Base-by-base conservation (phyloP, 2,888 invertebrate species). In the Eugnorisma glareosa region DNA sequence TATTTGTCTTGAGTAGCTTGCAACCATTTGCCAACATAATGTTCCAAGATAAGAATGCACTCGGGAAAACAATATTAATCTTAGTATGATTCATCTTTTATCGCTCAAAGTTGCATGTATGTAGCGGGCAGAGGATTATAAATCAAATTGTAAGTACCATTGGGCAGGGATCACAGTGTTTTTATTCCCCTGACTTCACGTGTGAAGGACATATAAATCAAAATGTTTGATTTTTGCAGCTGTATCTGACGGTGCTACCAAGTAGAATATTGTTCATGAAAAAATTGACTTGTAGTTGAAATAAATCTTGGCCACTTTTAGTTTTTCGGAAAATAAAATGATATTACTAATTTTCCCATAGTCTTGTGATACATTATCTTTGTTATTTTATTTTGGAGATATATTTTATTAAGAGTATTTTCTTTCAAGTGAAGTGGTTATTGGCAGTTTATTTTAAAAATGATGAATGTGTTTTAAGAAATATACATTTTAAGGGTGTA, bases 81-180 rank as follows among this genome's bases (percentile, higher is more conserved):
- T 93, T 84, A 73, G 84, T 88, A 89, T 92, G 93, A 94, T 94
- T 94, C 94, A 95, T 94, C 93, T 94, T 94, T 95, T 95, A 95
- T 94, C 94, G 94, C 91, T 94, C 91, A 93, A 92, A 94, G 92
- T 92, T 92, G 89, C 91, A 90, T 93, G 93, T 94, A 92, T 88
- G 91, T 90, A 91, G 91, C 71, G 73, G 89, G 86, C 89, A 86
- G 83, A 90, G 85, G 75, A 81, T 89, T 84, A 94, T 95, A 94
- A 95, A 95, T 96, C 95, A 95, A 91, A 90, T 45, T 67, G 71
- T 77, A 84, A 86, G 84, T 85, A 86, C 85, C 77, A 84, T 92
- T 90, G 89, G 86, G 90, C 80, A 83, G 84, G 83, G 89, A 87
- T 86, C 87, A 90, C 84, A 82, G 69, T 89, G 84, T 81, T 81